A percentile compares a stretch with the other conserved stretches of the same genome.
phyloP scores from a whole-genome alignment of 2,888 invertebrate species.

The Stramonita haemastoma region DNA sequence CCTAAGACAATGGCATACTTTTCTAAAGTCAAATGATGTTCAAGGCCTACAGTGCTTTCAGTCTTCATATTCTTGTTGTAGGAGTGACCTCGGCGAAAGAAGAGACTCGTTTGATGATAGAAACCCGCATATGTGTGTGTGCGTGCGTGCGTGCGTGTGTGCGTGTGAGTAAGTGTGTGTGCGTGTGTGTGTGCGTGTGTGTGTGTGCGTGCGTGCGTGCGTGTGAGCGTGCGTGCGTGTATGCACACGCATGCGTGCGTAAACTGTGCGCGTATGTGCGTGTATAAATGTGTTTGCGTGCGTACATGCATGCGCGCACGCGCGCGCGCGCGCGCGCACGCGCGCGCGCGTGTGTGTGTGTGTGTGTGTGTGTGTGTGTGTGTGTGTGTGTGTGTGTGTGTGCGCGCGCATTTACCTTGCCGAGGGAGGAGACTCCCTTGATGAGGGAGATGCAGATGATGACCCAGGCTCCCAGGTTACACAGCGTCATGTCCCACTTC shows the following conservation, averaged over 20 bases:
- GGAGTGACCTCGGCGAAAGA: too few species aligned
- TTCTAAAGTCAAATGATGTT: too few species aligned
- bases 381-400: background rate
- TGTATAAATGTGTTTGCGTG: background rate
- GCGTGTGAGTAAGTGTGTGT: background rate
- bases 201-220: conserved; percentile 3
- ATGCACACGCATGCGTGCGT: too few species aligned
- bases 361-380: background rate
- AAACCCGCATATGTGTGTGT: background rate
- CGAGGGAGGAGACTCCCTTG: conserved; percentile 76
- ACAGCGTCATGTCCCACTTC: conserved; percentile 73
- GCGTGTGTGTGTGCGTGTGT: conserved; percentile 11
- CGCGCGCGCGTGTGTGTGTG: background rate
- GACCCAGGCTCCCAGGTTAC: conserved; percentile 74
- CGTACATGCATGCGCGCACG: too few species aligned
- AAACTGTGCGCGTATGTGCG: too few species aligned
- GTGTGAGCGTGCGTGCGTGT: too few species aligned
- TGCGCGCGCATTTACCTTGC: conserved; percentile 76
- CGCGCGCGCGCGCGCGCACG: background rate
- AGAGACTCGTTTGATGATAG: too few species aligned
- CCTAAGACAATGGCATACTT: too few species aligned
- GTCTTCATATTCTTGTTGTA: too few species aligned
- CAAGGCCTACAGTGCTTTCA: too few species aligned
- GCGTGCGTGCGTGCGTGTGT: too few species aligned
- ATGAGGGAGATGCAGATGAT: conserved; percentile 74